Conservation (phyloP, 1,140 invertebrate genomes). For the Drosophila suzukii region DNA sequence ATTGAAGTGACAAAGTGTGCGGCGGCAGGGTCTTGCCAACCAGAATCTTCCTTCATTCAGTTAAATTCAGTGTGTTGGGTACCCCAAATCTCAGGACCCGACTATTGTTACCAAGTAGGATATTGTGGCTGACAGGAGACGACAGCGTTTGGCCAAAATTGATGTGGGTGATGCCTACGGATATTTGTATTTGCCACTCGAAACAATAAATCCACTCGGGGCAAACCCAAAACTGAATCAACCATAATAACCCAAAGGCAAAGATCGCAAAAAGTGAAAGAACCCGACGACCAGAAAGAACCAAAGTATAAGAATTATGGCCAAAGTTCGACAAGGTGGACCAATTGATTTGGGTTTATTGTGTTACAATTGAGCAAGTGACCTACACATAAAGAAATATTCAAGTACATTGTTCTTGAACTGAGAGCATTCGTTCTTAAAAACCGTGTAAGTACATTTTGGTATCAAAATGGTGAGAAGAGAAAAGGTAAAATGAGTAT, state of each 20-base stretch:
- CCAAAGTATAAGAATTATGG: constrained; percentile 8
- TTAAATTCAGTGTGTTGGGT: neutral
- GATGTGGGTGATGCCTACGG: constrained; percentile 44
- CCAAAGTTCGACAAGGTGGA: constrained; percentile 4
- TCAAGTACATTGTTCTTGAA: no score
- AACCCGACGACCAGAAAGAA: neutral
- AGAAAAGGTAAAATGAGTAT: no score
- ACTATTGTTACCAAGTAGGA: constrained; percentile 71
- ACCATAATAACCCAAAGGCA: constrained; percentile 9
- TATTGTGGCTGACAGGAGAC: constrained; percentile 66
- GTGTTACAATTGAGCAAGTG: neutral
- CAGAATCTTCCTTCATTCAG: neutral
- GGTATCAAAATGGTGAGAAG: no score
- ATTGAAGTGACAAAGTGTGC: constrained; percentile 74
- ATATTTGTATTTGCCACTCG: constrained; percentile 74
- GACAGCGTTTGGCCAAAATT: constrained; percentile 42
- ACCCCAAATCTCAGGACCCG: constrained; percentile 6
- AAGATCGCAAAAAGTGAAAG: constrained; percentile 7
- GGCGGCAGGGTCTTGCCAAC: constrained; percentile 2
- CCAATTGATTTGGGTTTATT: neutral
- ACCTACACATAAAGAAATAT: neutral
- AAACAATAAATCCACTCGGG: constrained; percentile 79
- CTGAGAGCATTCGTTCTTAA: no score
- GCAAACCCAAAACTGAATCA: constrained; percentile 18
- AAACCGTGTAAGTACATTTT: no score